Evolutionary conservation across 2,797 vertebrate genomes (phyloP).

Genomic region (Labeo calbasu): DNA sequence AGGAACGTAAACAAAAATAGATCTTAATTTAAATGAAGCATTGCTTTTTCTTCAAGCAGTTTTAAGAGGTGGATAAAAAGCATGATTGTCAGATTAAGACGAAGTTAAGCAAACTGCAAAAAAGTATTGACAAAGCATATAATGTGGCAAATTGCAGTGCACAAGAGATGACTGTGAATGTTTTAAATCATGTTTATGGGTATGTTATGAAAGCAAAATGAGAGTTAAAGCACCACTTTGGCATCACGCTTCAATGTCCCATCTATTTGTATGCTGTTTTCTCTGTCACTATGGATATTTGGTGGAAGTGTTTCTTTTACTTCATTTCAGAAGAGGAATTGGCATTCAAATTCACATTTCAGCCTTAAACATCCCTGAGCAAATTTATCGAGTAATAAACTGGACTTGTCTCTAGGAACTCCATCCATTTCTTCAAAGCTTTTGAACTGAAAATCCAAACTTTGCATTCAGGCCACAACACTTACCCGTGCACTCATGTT

Average conservation of each 20-base stretch:
- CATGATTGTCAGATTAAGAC: constrained; percentile 14
- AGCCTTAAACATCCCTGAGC: constrained; percentile 13
- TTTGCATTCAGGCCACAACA: background rate
- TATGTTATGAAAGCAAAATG: constrained; percentile 27
- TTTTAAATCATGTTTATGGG: constrained; percentile 32
- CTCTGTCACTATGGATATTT: constrained; percentile 41
- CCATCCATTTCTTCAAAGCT: background rate
- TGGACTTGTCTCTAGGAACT: background rate
- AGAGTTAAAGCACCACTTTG: constrained; percentile 20
- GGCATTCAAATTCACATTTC: constrained; percentile 11
- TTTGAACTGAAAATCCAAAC: constrained; percentile 7
- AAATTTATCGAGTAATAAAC: constrained; percentile 20
- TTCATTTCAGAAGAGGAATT: constrained; percentile 19
- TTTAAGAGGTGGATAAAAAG: constrained; percentile 3
- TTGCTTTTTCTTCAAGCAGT: constrained; percentile 2
- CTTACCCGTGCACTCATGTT: constrained; percentile 91
- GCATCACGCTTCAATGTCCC: constrained; percentile 20
- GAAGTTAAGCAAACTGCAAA: constrained; percentile 5
- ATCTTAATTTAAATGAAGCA: constrained; percentile 24
- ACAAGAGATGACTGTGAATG: constrained; percentile 1
- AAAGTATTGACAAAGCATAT: constrained; percentile 13
- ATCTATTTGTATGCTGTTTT: constrained; percentile 39
- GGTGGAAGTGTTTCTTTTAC: constrained; percentile 32
- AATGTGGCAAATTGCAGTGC: background rate
- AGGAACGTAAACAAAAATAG: constrained; percentile 1